A percentile compares a stretch with the other conserved stretches of the same genome.
Evolutionary conservation across 2,888 invertebrate species (phyloP).

Genomic region (Ptilodon capucinus): DNA sequence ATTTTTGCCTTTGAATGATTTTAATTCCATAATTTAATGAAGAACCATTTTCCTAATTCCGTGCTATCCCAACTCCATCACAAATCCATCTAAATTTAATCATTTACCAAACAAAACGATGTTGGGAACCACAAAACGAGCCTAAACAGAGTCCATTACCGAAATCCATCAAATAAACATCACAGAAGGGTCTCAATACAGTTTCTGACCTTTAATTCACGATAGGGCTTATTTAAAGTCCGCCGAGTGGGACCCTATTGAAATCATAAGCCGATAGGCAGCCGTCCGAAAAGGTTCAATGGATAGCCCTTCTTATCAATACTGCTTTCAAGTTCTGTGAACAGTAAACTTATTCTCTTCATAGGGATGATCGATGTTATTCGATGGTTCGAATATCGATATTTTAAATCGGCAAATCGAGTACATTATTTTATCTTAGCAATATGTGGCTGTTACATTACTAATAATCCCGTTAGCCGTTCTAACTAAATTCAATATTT

Average conservation of each 20-base stretch:
- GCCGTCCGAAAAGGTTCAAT: conserved; percentile 41
- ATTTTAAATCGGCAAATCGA: neutral
- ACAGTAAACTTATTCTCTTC: conserved; percentile 45
- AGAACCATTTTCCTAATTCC: too few species aligned
- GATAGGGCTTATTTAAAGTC: conserved; percentile 32
- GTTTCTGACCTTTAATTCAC: conserved; percentile 33
- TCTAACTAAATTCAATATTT: too few species aligned
- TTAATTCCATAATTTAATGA: too few species aligned
- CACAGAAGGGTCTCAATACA: conserved; percentile 2
- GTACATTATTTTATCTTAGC: too few species aligned
- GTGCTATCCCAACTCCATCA: too few species aligned
- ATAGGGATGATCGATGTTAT: neutral
- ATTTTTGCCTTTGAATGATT: too few species aligned
- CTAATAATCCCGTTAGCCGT: too few species aligned
- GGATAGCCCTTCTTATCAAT: conserved; percentile 46
- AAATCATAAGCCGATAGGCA: conserved; percentile 38
- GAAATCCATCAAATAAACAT: conserved; percentile 3
- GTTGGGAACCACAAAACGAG: neutral
- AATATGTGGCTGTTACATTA: too few species aligned
- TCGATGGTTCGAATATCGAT: neutral
- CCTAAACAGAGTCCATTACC: neutral
- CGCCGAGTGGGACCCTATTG: conserved; percentile 37
- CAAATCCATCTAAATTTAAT: neutral
- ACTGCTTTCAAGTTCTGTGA: conserved; percentile 49
- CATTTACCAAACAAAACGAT: neutral